phyloP scores from a whole-genome alignment of 1,140 invertebrate species.

The Trichonephila inaurata region DNA sequence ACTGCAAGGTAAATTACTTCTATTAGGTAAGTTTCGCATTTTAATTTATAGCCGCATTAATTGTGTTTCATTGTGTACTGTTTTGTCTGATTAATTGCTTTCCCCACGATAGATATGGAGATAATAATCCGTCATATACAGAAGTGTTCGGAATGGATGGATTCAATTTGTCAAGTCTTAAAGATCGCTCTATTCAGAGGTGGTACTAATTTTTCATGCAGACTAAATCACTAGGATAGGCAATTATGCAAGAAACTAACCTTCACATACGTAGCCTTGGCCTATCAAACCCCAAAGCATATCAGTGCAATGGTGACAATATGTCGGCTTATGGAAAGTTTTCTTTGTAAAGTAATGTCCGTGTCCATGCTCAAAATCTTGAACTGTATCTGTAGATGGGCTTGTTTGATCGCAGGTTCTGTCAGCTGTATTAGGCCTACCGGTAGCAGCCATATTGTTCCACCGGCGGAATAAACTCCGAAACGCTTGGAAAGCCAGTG shows the following conservation, averaged over 20 bases:
- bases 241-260: slow-evolving; percentile 82
- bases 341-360: slow-evolving; percentile 99
- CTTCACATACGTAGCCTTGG: slow-evolving; percentile 99
- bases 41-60: neutral
- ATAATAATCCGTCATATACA: too few relatives aligned
- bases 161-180: neutral
- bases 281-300: slow-evolving; percentile 99
- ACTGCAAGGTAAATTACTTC: neutral
- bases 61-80: too few relatives aligned
- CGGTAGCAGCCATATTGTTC: slow-evolving; percentile 77
- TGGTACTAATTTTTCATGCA: neutral
- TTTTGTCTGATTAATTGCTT: too few relatives aligned
- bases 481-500: slow-evolving; percentile 77
- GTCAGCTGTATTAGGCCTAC: slow-evolving; percentile 66
- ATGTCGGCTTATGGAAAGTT: slow-evolving; percentile 99
- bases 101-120: too few relatives aligned
- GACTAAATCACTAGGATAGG: neutral
- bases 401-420: slow-evolving; percentile 73
- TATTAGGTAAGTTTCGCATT: neutral
- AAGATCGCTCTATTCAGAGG: neutral
- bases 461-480: slow-evolving; percentile 71
- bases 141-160: neutral
- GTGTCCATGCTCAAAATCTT: slow-evolving; percentile 78
- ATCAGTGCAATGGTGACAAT: slow-evolving; percentile 99
- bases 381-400: slow-evolving; percentile 60